Evolutionary conservation across 2,797 vertebrate species (phyloP), one percentile per base, ranked within the genome.

Genomic region (Spinibarbus caldwelli): DNA sequence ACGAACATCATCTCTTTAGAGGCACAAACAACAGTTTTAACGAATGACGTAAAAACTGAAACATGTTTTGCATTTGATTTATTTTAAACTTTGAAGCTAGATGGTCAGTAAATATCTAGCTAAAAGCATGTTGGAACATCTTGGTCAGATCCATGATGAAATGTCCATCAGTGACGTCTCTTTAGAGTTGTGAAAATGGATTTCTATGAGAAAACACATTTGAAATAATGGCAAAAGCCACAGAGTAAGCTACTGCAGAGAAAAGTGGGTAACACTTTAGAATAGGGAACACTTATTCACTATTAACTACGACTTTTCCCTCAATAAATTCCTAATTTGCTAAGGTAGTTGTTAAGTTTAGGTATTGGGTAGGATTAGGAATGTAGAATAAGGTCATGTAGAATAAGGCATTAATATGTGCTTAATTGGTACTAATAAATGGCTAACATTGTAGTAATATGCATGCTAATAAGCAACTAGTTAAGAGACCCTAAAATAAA

Each of bases 61-160:
- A 57, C 29, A 47, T 34, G 71, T n/a, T 71, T 80, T 49, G 36
- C 31, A 15, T 59, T 64, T 78, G 59, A 83, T 59, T 73, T 15
- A 43, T 59, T 84, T 85, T 64, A 17, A 84, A 79, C 72, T 81
- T 75, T 77, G 71, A 88, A 75, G 68, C 15, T 43, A 62, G 34
- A 57, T 36, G 78, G 78, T 82, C 82, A 73, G 78, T 64, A 78
- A 73, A 84, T 17, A 14, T 38, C 43, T 70, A 62, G 71, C 47
- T 78, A 52, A 68, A 84, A 78, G 62, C 73, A 70, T 17, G n/a
- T 29, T 49, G 41, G 9, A 49, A 47, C 57, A 66, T 52, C 5
- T 26, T 36, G 43, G 23, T 41, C 14, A 43, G 15, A 64, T 41
- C 12, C 1, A 17, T 59, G 71, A 73, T 31, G 71, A 73, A 73